Conservation (phyloP, 2,888 invertebrate genomes). For the Octonoba sinensis region DNA sequence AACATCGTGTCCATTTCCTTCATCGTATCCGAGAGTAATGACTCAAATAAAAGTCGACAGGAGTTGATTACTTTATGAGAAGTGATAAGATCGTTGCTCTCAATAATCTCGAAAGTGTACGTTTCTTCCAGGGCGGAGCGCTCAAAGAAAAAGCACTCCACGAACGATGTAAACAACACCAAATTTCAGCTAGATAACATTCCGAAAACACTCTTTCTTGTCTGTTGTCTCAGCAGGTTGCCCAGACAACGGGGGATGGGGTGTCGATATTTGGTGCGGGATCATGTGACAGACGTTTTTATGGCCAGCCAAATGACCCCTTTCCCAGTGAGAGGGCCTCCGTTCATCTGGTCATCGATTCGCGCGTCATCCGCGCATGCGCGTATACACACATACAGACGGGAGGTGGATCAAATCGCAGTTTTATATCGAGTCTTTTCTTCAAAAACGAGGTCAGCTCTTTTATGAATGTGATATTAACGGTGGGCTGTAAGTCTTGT, state of each 20-base stretch:
- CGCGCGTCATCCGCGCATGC: slow-evolving; percentile 21
- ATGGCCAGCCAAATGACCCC: slow-evolving; percentile 30
- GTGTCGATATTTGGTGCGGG: neutral
- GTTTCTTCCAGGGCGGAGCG: too few species aligned
- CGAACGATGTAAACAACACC: slow-evolving; percentile 4
- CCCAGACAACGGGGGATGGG: neutral
- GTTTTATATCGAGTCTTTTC: slow-evolving; percentile 44
- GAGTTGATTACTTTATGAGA: too few species aligned
- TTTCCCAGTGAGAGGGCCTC: slow-evolving; percentile 13
- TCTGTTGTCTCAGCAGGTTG: neutral
- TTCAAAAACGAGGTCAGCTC: slow-evolving; percentile 45
- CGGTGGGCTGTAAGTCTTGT: slow-evolving; percentile 6
- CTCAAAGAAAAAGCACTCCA: neutral
- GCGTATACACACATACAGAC: slow-evolving; percentile 3
- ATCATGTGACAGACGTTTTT: slow-evolving; percentile 24
- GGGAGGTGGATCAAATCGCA: slow-evolving; percentile 46
- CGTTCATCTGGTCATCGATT: slow-evolving; percentile 48
- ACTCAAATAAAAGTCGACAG: too few species aligned
- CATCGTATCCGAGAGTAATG: too few species aligned
- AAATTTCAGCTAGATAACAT: slow-evolving; percentile 4
- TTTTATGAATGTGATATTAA: slow-evolving; percentile 30
- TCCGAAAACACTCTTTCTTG: slow-evolving; percentile 7
- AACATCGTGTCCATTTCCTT: too few species aligned
- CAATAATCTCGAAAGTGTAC: too few species aligned
- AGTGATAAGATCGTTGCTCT: too few species aligned